Percentiles rank a stretch among this genome's conserved stretches.
These are phyloP conservation scores for Gymnopithys bicolor DNA, from an alignment of 2,797 vertebrate genomes.

Conservation along the genomic window DNA sequence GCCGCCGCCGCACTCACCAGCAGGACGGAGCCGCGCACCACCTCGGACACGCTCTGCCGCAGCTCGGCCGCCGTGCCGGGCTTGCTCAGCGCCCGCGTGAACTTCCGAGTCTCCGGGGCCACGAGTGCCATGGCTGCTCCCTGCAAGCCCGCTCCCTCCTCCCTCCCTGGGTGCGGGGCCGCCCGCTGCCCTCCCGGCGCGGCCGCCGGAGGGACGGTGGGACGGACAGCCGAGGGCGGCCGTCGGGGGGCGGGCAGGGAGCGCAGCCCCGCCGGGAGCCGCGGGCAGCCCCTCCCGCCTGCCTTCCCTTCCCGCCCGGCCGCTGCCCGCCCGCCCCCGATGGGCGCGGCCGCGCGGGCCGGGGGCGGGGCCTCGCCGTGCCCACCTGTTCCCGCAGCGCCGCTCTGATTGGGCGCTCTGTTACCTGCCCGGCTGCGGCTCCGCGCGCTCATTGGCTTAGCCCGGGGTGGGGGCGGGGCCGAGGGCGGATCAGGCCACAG, in stretches of 20 bases:
- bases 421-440: conserved; percentile 43
- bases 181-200: neutral
- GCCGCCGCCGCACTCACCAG: conserved; percentile 80
- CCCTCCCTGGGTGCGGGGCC: neutral
- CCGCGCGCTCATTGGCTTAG: neutral
- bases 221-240: neutral
- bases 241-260: neutral
- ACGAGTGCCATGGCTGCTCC: conserved; percentile 2
- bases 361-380: neutral
- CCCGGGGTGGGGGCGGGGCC: neutral
- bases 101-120: conserved; percentile 81
- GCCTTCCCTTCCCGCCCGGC: neutral
- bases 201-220: neutral
- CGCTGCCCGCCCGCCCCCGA: neutral
- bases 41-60: conserved; percentile 95
- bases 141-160: neutral
- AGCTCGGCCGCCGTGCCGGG: conserved; percentile 93
- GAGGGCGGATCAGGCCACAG: neutral
- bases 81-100: conserved; percentile 92
- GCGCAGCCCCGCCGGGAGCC: neutral
- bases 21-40: conserved; percentile 89
- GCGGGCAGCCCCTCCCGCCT: neutral
- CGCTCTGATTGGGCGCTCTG: neutral
- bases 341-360: neutral
- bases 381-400: neutral